Conservation (phyloP, 2,888 invertebrate species). For the Dicycla oo region DNA sequence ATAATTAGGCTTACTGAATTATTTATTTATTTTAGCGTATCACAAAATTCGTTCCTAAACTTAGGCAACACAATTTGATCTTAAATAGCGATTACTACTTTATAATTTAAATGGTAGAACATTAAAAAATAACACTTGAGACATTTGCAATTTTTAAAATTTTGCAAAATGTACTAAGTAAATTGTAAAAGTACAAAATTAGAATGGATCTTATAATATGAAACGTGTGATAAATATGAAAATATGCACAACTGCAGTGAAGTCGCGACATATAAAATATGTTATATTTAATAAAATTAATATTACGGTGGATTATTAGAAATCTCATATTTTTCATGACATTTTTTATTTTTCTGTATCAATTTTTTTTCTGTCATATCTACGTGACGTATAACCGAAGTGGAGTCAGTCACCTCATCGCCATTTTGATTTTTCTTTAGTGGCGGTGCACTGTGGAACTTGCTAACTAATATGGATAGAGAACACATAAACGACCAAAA, state of each 20-base stretch:
- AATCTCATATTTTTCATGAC: slow-evolving; percentile 57
- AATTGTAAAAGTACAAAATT: slow-evolving; percentile 30
- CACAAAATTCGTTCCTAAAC: slow-evolving; percentile 25
- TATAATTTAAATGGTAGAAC: slow-evolving; percentile 5
- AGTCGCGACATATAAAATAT: slow-evolving; percentile 26
- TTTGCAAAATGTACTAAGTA: slow-evolving; percentile 1
- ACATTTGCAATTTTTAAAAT: not conserved
- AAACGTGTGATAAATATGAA: slow-evolving; percentile 19
- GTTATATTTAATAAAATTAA: slow-evolving; percentile 6
- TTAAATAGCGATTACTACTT: too few relatives aligned
- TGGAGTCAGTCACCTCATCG: too few relatives aligned
- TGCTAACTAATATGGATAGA: too few relatives aligned
- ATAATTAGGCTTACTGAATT: slow-evolving; percentile 19
- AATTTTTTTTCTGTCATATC: too few relatives aligned
- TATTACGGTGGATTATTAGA: slow-evolving; percentile 32
- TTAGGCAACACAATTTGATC: slow-evolving; percentile 15
- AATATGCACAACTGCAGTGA: slow-evolving; percentile 19
- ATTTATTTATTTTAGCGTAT: slow-evolving; percentile 22
- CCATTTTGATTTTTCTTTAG: too few relatives aligned
- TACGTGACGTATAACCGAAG: too few relatives aligned
- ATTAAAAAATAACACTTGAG: slow-evolving; percentile 11
- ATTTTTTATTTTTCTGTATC: slow-evolving; percentile 14
- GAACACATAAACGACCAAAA: too few relatives aligned
- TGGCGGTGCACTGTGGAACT: too few relatives aligned
- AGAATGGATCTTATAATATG: slow-evolving; percentile 4